phyloP scores from a whole-genome alignment of 35 echinoderm and acorn worm genomes.

The Ophiothrix spiculata region DNA sequence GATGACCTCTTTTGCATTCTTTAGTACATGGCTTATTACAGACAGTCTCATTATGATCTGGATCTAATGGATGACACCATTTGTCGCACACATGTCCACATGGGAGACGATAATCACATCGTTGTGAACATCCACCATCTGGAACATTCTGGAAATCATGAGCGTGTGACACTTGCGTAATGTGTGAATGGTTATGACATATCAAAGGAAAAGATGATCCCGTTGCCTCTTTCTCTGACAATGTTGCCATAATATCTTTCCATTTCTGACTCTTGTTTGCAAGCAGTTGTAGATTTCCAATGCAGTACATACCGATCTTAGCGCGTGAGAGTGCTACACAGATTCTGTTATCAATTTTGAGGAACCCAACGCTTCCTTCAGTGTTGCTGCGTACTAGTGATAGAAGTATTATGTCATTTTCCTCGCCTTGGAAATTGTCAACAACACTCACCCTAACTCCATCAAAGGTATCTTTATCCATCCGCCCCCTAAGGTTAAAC shows the following conservation, averaged over 20 bases:
- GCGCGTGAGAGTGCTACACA: conserved; percentile 58
- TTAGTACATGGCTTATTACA: conserved; percentile 57
- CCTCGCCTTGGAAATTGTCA: conserved; percentile 90
- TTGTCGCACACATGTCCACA: conserved; percentile 83
- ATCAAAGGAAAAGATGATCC: conserved; percentile 11
- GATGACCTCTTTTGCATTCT: conserved; percentile 29
- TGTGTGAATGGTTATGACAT: conserved; percentile 44
- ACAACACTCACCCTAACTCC: conserved; percentile 62
- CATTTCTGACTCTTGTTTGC: conserved; percentile 21
- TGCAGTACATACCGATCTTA: conserved; percentile 53
- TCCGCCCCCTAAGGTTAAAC: conserved; percentile 33
- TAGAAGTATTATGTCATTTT: conserved; percentile 82
- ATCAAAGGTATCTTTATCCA: conserved; percentile 43
- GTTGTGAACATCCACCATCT: conserved; percentile 77
- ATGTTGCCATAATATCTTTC: conserved; percentile 24
- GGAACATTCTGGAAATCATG: conserved; percentile 63
- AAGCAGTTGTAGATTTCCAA: conserved; percentile 52
- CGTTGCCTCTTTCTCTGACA: not conserved
- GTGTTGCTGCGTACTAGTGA: conserved; percentile 80
- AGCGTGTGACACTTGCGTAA: conserved; percentile 8
- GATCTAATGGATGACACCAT: conserved; percentile 71
- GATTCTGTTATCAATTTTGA: conserved; percentile 56
- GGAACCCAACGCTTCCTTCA: conserved; percentile 56
- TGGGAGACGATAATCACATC: conserved; percentile 51
- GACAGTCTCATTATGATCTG: conserved; percentile 47